Conservation (phyloP, 2,888 invertebrate species). For the Dicycla oo region DNA sequence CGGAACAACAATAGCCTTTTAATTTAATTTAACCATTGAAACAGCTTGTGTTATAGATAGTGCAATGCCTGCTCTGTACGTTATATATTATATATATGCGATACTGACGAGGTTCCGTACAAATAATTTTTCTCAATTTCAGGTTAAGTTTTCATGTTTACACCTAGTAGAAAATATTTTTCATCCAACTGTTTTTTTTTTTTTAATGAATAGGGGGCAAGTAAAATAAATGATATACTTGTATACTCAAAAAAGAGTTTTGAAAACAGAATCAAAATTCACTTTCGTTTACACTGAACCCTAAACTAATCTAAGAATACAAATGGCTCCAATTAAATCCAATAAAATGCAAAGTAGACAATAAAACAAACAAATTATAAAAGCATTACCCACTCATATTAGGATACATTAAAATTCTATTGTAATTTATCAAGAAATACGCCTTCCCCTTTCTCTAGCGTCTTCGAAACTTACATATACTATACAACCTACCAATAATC, state of each 20-base stretch:
- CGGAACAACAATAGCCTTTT: slow-evolving; percentile 40
- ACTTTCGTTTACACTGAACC: slow-evolving; percentile 50
- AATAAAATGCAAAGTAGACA: slow-evolving; percentile 86
- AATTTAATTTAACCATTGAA: slow-evolving; percentile 43
- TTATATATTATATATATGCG: slow-evolving; percentile 16
- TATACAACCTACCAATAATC: slow-evolving; percentile 42
- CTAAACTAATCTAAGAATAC: slow-evolving; percentile 69
- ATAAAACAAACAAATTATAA: slow-evolving; percentile 90
- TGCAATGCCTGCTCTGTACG: not conserved
- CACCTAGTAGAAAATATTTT: too few species aligned
- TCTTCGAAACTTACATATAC: slow-evolving; percentile 40
- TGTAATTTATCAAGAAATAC: slow-evolving; percentile 85
- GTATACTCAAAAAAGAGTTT: not conserved
- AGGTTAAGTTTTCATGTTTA: too few species aligned
- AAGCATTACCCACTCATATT: slow-evolving; percentile 82
- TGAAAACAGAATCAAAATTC: not conserved
- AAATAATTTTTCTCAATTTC: not conserved
- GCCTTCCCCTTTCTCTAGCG: slow-evolving; percentile 81
- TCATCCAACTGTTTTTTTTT: too few species aligned
- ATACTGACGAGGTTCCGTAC: slow-evolving; percentile 29
- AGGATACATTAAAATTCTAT: slow-evolving; percentile 85
- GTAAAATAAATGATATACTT: too few species aligned
- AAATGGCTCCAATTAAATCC: slow-evolving; percentile 83
- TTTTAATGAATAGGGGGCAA: too few species aligned
- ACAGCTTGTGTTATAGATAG: slow-evolving; percentile 33